phyloP scores from a whole-genome alignment of 2,113 vertebrate genomes.

The Oreotrochilus melanogaster region DNA sequence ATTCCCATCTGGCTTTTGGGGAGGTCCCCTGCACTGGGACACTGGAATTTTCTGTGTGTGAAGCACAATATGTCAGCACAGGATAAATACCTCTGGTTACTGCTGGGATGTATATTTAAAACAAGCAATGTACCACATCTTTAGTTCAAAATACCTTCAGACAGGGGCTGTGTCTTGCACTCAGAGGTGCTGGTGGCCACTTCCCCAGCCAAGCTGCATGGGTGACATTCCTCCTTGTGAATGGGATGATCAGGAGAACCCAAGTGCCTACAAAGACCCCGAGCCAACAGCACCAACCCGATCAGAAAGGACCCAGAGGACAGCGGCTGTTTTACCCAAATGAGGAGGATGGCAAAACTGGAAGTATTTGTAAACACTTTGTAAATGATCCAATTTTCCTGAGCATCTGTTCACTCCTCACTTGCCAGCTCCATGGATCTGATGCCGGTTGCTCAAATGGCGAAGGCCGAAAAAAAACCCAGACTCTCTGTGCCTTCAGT shows the following conservation, averaged over 20 bases:
- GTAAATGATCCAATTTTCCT: slow-evolving; percentile 68
- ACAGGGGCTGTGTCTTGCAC: background rate
- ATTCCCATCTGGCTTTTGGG: background rate
- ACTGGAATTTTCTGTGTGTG: background rate
- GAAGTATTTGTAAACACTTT: slow-evolving; percentile 69
- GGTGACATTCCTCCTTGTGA: background rate
- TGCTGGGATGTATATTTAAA: background rate
- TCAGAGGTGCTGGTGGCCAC: accelerated
- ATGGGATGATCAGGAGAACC: background rate
- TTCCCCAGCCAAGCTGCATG: background rate
- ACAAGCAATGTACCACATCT: background rate
- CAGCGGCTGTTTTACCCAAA: background rate
- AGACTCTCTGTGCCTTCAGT: background rate
- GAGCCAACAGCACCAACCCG: background rate
- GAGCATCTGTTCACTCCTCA: slow-evolving; percentile 56
- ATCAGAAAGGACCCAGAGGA: background rate
- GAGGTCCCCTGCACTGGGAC: background rate
- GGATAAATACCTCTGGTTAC: background rate
- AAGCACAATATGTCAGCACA: background rate
- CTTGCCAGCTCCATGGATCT: slow-evolving; percentile 36
- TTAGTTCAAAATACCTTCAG: background rate
- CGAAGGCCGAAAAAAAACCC: slow-evolving; percentile 7
- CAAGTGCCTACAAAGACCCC: background rate
- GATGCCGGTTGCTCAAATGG: background rate
- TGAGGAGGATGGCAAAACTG: slow-evolving; percentile 31